Conservation (phyloP, 23 tunicate genomes). For the Halocynthia roretzi region DNA sequence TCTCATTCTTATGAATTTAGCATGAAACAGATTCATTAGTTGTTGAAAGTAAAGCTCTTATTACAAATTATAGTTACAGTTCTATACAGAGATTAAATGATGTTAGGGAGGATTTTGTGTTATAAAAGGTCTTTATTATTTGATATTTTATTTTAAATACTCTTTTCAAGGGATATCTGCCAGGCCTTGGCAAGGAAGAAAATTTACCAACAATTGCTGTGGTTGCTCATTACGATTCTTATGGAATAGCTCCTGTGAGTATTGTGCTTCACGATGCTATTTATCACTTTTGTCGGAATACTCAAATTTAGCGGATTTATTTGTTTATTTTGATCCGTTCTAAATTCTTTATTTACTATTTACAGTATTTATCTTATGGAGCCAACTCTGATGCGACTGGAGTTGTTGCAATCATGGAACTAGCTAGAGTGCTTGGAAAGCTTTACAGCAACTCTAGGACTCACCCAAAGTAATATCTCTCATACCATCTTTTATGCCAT, state of each 20-base stretch:
- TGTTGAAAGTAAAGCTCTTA: too few species aligned
- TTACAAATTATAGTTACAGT: too few species aligned
- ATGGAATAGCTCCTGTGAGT: constrained; percentile 85
- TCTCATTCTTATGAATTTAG: too few species aligned
- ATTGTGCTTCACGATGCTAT: background rate
- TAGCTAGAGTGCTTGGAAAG: constrained; percentile 64
- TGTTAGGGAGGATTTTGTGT: too few species aligned
- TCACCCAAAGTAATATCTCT: constrained; percentile 65
- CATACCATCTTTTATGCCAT: background rate
- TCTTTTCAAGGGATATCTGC: constrained; percentile 51
- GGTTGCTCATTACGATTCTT: constrained; percentile 90
- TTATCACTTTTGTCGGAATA: background rate
- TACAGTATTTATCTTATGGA: constrained; percentile 70
- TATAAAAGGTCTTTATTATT: too few species aligned
- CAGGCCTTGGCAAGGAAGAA: constrained; percentile 63
- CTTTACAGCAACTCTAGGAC: constrained; percentile 68
- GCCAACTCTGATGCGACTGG: constrained; percentile 89
- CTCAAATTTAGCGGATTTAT: background rate
- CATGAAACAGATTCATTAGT: too few species aligned
- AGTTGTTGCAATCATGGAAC: constrained; percentile 71
- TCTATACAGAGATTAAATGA: too few species aligned
- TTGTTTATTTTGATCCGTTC: background rate
- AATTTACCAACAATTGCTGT: constrained; percentile 84
- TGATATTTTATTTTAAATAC: background rate
- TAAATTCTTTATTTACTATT: background rate